Evolutionary conservation across 2,888 invertebrate genomes (phyloP).

Genomic region (Exocentrus adspersus): DNA sequence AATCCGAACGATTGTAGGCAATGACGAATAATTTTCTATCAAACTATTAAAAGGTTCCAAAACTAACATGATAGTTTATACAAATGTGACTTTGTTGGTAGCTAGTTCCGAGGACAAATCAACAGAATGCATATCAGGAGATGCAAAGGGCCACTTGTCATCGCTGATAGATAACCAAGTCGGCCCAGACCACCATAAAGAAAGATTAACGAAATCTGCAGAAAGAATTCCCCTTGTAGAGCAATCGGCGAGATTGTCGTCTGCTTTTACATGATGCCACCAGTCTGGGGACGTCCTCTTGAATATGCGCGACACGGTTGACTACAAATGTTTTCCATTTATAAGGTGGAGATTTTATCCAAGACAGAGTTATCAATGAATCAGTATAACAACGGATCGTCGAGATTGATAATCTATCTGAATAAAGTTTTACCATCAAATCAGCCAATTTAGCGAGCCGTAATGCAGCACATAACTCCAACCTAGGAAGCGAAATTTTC

Average conservation of each 20-base stretch:
- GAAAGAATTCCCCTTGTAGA: conserved; percentile 26
- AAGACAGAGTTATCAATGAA: background rate
- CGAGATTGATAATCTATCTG: background rate
- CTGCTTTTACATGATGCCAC: conserved; percentile 30
- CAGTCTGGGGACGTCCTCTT: conserved; percentile 16
- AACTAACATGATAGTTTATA: too few species aligned
- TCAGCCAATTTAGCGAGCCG: background rate
- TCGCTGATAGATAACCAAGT: conserved; percentile 3
- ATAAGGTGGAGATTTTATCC: background rate
- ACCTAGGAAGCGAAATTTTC: background rate
- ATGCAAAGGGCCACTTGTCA: background rate
- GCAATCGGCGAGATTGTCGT: conserved; percentile 32
- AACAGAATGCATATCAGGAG: too few species aligned
- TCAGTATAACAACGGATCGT: background rate
- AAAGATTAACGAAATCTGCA: conserved; percentile 3
- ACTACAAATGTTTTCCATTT: conserved; percentile 4
- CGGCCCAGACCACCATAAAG: conserved; percentile 26
- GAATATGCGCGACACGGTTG: conserved; percentile 31
- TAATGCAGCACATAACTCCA: background rate
- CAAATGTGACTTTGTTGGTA: too few species aligned
- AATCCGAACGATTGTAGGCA: too few species aligned
- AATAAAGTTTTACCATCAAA: background rate
- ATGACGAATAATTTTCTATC: too few species aligned
- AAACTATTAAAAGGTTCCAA: too few species aligned
- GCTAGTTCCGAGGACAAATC: too few species aligned